A percentile compares a stretch with the other conserved stretches of the same genome.
Evolutionary conservation across 2,113 vertebrate genomes (phyloP).

Genomic region (Pachyramphus minor): DNA sequence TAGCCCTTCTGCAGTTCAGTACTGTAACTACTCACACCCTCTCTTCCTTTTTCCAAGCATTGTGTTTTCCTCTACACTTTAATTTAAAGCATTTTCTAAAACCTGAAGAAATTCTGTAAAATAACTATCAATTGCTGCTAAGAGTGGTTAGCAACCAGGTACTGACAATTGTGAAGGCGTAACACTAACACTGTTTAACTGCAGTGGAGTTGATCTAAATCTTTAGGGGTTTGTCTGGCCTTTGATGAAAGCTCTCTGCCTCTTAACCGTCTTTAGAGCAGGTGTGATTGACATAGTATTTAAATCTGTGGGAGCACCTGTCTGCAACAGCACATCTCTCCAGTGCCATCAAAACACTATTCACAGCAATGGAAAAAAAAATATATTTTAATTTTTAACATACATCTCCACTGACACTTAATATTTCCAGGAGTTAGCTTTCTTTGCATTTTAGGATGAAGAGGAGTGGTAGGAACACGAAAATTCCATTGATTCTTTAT

Average conservation of each 20-base stretch:
- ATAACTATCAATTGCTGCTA: background rate
- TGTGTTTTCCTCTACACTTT: background rate
- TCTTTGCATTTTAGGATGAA: background rate
- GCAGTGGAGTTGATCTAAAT: background rate
- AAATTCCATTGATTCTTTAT: background rate
- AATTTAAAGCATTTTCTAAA: conserved; percentile 6
- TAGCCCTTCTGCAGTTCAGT: background rate
- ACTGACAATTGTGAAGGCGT: background rate
- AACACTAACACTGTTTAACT: background rate
- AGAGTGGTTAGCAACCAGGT: background rate
- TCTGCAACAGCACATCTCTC: background rate
- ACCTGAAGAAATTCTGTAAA: background rate
- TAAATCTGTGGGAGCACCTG: background rate
- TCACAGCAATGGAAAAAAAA: background rate
- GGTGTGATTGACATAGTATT: background rate
- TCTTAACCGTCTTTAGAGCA: background rate
- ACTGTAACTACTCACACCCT: background rate
- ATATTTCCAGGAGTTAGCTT: background rate
- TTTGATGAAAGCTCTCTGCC: background rate
- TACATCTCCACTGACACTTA: background rate
- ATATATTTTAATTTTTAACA: background rate
- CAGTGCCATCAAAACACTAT: background rate
- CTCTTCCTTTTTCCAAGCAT: background rate
- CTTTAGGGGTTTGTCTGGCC: background rate
- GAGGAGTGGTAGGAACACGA: background rate